phyloP scores from a whole-genome alignment of 2,888 invertebrate genomes.

The Macaria liturata region DNA sequence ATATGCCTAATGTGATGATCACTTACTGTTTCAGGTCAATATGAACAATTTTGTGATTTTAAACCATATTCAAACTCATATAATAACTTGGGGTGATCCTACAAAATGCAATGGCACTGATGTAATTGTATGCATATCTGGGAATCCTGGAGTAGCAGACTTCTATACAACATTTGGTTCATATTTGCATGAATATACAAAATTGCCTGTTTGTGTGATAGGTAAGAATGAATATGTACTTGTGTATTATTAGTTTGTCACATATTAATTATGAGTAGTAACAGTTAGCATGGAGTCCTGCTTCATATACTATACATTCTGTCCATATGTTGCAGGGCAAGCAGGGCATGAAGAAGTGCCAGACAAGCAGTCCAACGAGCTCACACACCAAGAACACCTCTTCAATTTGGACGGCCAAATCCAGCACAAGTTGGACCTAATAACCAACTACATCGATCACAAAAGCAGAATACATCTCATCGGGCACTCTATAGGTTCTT shows the following conservation, averaged over 20 bases:
- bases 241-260: too few relatives aligned
- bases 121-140: constrained; percentile 90
- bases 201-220: constrained; percentile 90
- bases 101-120: constrained; percentile 80
- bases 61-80: constrained; percentile 87
- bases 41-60: constrained; percentile 64
- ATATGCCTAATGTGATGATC: too few relatives aligned
- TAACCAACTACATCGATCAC: constrained; percentile 87
- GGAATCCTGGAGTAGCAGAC: constrained; percentile 94
- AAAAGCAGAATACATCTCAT: constrained; percentile 90
- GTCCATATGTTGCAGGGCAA: constrained; percentile 85
- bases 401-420: constrained; percentile 92
- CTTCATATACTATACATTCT: too few relatives aligned
- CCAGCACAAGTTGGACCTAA: constrained; percentile 90
- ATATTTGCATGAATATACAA: constrained; percentile 84
- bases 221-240: constrained; percentile 62
- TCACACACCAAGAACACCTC: constrained; percentile 81
- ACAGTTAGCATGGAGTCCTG: too few relatives aligned
- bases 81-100: constrained; percentile 89
- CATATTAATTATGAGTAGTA: background rate
- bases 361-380: constrained; percentile 69
- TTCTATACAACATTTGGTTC: constrained; percentile 91
- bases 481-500: constrained; percentile 96
- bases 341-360: constrained; percentile 85
- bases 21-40: constrained; percentile 7